Base-by-base conservation (phyloP, 1,140 invertebrate genomes). In the Drosophila sp. region DNA sequence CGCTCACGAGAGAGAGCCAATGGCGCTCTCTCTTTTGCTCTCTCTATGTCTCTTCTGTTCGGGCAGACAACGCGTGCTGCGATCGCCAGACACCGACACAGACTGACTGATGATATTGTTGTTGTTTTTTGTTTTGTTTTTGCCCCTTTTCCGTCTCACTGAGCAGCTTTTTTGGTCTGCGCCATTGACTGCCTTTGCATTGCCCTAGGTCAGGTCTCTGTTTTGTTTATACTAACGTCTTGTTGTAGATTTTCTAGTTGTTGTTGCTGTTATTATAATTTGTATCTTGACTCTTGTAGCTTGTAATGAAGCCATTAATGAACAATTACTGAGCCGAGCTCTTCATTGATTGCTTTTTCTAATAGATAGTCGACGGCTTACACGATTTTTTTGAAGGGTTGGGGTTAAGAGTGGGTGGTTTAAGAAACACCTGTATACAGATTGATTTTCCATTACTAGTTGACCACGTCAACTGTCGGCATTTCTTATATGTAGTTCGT, bases 231-330 rank as follows among this genome's bases (percentile, higher is more conserved):
- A 56, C 79, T 81, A 62, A 54, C 40, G 38, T 74, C 70, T 54
- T 11, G 48, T 56, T 71, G 66, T 58, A 46, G 36, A n/a, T n/a
- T n/a, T n/a, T n/a, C n/a, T n/a, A n/a, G n/a, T n/a, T n/a, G n/a
- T n/a, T n/a, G n/a, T 64, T 48, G 63, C 67, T 64, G 43, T 65
- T 58, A 58, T 59, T 14, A 58, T 58, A 66, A 63, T 62, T 27
- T 41, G 41, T 57, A 29, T 51, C 62, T 38, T 13, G 11, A 38
- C n/a, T 56, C 56, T 56, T 13, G 80, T 51, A 67, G 16, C 71
- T 66, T 76, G 76, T 89, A 87, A 87, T 87, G 76, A 87, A 87
- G 83, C 66, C 76, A 87, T 87, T 87, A 87, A 72, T 76, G n/a
- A 58, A 32, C 82, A 86, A 86, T 82, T 86, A 66, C 82, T 50